Base-by-base conservation (phyloP, 2,888 invertebrate genomes). In the Aromia moschata region DNA sequence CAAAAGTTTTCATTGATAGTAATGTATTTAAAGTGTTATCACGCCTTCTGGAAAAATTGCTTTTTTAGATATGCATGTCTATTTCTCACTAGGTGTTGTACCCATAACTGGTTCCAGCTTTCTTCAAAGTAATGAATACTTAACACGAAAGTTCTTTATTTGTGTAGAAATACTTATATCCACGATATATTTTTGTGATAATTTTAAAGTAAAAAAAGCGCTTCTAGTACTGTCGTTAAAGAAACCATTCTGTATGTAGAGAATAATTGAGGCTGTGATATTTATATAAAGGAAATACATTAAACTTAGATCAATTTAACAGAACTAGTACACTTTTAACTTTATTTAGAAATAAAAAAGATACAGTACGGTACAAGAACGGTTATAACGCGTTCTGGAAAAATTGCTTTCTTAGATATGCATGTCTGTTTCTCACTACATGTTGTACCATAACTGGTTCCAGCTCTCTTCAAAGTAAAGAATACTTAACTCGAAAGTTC, bases 401-500 rank as follows among this genome's bases (percentile, higher is more conserved):
- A 36, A 46, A 41, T 44, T 62, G 75, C 74, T 75, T 74, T 74
- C 71, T 71, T 71, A 70, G 69, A 65, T 68, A n/a, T n/a, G n/a
- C n/a, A 66, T 68, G 70, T 65, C 65, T n/a, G n/a, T n/a, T n/a
- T 43, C 11, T 25, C 9, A 12, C 1, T 18, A 25, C n/a, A 18
- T 38, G 36, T 18, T 16, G 20, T 40, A 38, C 15, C 45, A 51
- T 37, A 38, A 57, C 36, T 51, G 55, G 45, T 58, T 60, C 58
- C 49, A 55, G 64, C 64, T 64, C 64, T 64, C 64, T 64, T 51
- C 57, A 7, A 9, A 31, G 15, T 17, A 46, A 46, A 36, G 17
- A 10, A n/a, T 41, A n/a, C n/a, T n/a, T n/a, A 16, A 5, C n/a
- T 33, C 7, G n/a, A 10, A 7, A 2, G 2, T 11, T 10, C 7